A percentile compares a stretch with the other conserved stretches of the same genome.
Evolutionary conservation across 2,113 vertebrate genomes (phyloP).

Genomic region (Caracal caracal): DNA sequence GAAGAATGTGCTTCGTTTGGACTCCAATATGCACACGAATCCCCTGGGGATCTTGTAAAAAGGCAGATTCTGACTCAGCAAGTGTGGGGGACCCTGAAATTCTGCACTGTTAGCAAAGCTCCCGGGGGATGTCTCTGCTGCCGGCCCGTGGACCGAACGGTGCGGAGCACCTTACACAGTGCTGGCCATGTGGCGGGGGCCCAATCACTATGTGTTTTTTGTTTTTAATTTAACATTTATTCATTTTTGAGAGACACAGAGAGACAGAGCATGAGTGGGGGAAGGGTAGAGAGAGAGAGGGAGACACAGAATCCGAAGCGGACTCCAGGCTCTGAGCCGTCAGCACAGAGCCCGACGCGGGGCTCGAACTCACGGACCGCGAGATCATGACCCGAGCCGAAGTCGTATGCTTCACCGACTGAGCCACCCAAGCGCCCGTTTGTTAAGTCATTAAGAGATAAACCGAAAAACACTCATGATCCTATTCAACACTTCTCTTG

Average conservation of each 20-base stretch:
- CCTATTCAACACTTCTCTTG: background rate
- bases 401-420: too few species aligned
- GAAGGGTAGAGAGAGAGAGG: too few species aligned
- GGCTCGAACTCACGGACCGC: too few species aligned
- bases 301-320: too few species aligned
- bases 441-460: background rate
- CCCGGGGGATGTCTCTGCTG: background rate
- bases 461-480: background rate
- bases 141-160: accelerated
- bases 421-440: too few species aligned
- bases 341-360: too few species aligned
- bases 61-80: background rate
- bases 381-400: too few species aligned
- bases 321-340: too few species aligned
- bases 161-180: background rate
- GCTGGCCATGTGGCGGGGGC: background rate
- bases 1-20: background rate
- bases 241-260: too few species aligned
- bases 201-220: background rate
- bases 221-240: too few species aligned
- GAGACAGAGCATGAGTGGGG: too few species aligned
- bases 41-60: background rate
- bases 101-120: background rate
- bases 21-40: accelerated
- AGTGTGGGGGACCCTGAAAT: background rate